Evolutionary conservation across 2,888 invertebrate genomes (phyloP).

Genomic region (Drosophila mimica): DNA sequence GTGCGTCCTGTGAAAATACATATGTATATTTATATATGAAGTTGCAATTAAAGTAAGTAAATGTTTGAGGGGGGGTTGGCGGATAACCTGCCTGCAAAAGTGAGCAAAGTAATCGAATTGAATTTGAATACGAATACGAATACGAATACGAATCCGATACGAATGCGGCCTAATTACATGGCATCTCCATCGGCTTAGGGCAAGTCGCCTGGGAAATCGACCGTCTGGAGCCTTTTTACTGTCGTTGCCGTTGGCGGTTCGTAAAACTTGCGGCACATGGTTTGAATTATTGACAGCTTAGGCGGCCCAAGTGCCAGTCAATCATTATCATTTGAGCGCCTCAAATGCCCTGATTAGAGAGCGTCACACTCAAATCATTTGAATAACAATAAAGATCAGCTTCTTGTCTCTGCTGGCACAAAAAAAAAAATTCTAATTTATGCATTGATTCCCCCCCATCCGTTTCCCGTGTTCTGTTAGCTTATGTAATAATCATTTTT

Average conservation of each 20-base stretch:
- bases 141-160: slow-evolving; percentile 35
- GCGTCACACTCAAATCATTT: slow-evolving; percentile 74
- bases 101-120: slow-evolving; percentile 52
- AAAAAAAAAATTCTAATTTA: slow-evolving; percentile 65
- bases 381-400: slow-evolving; percentile 83
- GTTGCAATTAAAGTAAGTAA: slow-evolving; percentile 36
- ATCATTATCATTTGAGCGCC: slow-evolving; percentile 69
- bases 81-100: slow-evolving; percentile 32
- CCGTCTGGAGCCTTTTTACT: slow-evolving; percentile 66
- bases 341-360: slow-evolving; percentile 48
- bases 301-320: slow-evolving; percentile 56
- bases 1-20: slow-evolving; percentile 46
- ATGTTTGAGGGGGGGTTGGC: not conserved
- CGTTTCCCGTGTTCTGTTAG: not conserved
- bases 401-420: slow-evolving; percentile 40
- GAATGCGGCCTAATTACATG: slow-evolving; percentile 66
- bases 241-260: slow-evolving; percentile 25
- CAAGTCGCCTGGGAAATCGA: slow-evolving; percentile 80
- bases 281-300: slow-evolving; percentile 80
- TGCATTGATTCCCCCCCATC: slow-evolving; percentile 69
- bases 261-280: slow-evolving; percentile 66
- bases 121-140: slow-evolving; percentile 49
- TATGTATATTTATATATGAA: not conserved
- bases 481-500: slow-evolving; percentile 73
- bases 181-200: slow-evolving; percentile 65